phyloP scores from a whole-genome alignment of 2,888 invertebrate genomes.

The Caenorhabditis sinica region DNA sequence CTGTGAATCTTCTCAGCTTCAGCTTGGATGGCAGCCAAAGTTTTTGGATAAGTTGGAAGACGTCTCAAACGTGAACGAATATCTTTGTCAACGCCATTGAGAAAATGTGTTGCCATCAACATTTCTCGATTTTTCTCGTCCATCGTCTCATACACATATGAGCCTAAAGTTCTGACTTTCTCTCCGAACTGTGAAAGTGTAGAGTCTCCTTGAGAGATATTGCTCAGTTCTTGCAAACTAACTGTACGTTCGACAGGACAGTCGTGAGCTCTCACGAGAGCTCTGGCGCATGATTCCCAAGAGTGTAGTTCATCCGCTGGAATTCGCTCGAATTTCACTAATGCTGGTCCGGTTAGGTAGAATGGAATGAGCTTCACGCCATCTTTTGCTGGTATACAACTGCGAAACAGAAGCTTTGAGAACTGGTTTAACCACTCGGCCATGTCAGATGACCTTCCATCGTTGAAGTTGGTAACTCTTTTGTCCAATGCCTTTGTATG shows the following conservation, averaged over 20 bases:
- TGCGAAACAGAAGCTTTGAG: neutral
- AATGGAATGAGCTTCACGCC: neutral
- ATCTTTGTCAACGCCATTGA: neutral
- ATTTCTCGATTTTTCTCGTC: neutral
- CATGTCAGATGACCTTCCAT: neutral
- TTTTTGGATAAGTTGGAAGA: neutral
- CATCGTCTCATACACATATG: neutral
- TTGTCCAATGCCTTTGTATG: no score
- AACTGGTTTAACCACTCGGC: neutral
- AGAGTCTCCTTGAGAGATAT: neutral
- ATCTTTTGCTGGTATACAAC: neutral
- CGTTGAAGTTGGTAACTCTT: conserved; percentile 6
- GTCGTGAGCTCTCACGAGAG: neutral
- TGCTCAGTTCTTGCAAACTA: neutral
- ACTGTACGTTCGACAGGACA: neutral
- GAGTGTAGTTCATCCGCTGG: neutral
- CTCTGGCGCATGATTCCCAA: neutral
- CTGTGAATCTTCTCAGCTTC: neutral
- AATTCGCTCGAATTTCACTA: neutral
- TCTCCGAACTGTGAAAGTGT: neutral
- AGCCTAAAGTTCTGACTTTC: neutral
- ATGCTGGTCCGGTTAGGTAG: neutral
- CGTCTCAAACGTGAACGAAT: neutral
- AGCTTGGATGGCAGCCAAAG: neutral
- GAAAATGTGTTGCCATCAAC: neutral